Evolutionary conservation across 2,888 invertebrate genomes (phyloP).

Genomic region (Xanthorhoe designata): DNA sequence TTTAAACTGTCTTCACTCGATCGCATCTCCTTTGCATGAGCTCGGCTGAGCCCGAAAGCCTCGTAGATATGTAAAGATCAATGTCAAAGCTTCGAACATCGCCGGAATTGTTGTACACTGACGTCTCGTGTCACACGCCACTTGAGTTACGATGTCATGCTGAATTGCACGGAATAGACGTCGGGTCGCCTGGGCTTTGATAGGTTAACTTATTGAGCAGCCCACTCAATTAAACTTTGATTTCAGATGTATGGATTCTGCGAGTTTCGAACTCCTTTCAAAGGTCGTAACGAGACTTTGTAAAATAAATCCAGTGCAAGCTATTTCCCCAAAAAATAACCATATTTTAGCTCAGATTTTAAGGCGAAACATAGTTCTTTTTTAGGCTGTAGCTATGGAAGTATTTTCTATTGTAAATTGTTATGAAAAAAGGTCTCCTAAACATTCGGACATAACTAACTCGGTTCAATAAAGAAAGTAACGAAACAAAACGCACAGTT

Average conservation of each 20-base stretch:
- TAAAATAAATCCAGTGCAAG: background rate
- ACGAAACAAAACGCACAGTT: too few species aligned
- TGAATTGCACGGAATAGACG: constrained; percentile 45
- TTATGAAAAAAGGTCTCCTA: too few species aligned
- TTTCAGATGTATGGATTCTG: background rate
- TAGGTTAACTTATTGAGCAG: constrained; percentile 8
- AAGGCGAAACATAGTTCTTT: too few species aligned
- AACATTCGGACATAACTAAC: too few species aligned
- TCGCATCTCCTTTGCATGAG: constrained; percentile 22
- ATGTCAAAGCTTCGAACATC: constrained; percentile 44
- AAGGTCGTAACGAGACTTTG: background rate
- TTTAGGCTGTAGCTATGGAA: too few species aligned
- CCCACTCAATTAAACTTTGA: background rate
- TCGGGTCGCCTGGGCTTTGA: constrained; percentile 11
- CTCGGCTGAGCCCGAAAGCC: constrained; percentile 29
- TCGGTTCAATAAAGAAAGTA: too few species aligned
- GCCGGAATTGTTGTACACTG: constrained; percentile 36
- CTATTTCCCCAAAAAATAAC: too few species aligned
- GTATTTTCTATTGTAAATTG: too few species aligned
- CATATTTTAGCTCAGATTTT: too few species aligned
- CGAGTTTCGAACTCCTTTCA: background rate
- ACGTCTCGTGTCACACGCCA: constrained; percentile 48
- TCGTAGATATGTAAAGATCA: constrained; percentile 45
- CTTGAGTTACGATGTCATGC: constrained; percentile 55
- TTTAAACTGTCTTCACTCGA: constrained; percentile 24